These are phyloP conservation scores for Andrena bicolor DNA, from an alignment of 2,888 invertebrate species.

Conservation along the genomic window DNA sequence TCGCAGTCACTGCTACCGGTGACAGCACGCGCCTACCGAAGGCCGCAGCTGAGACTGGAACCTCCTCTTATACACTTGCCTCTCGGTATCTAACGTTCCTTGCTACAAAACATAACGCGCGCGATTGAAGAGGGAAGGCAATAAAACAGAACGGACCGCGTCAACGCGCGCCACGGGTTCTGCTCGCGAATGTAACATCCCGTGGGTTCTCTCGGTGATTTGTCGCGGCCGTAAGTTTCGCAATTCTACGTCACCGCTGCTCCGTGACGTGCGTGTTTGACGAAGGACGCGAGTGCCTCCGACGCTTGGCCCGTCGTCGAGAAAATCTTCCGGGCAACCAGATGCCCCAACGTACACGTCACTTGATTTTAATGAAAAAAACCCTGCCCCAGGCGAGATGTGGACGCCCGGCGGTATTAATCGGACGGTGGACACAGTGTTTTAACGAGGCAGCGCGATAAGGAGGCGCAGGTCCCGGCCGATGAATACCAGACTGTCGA, in stretches of 20 bases:
- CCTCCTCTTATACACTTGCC: slow-evolving; percentile 7
- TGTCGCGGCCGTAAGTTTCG: slow-evolving; percentile 18
- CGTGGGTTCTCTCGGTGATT: background rate
- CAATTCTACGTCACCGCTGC: slow-evolving; percentile 48
- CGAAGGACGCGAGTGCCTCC: slow-evolving; percentile 46
- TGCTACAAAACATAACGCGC: background rate
- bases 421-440: background rate
- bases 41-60: slow-evolving; percentile 45
- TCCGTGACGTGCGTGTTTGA: slow-evolving; percentile 49
- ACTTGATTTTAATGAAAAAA: background rate
- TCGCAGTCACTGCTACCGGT: slow-evolving; percentile 30
- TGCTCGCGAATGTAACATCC: slow-evolving; percentile 12
- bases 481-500: slow-evolving; percentile 22
- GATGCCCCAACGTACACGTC: background rate
- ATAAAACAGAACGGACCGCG: too few relatives aligned
- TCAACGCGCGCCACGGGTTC: background rate
- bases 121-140: background rate
- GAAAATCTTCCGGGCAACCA: slow-evolving; percentile 17
- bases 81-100: background rate
- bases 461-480: slow-evolving; percentile 9
- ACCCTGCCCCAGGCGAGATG: background rate
- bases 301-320: slow-evolving; percentile 3
- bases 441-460: slow-evolving; percentile 8
- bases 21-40: slow-evolving; percentile 38
- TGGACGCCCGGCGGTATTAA: background rate